Evolutionary conservation across 2,888 invertebrate species (phyloP), one percentile per base, ranked within the genome.

Genomic region (Tenthredo notha): DNA sequence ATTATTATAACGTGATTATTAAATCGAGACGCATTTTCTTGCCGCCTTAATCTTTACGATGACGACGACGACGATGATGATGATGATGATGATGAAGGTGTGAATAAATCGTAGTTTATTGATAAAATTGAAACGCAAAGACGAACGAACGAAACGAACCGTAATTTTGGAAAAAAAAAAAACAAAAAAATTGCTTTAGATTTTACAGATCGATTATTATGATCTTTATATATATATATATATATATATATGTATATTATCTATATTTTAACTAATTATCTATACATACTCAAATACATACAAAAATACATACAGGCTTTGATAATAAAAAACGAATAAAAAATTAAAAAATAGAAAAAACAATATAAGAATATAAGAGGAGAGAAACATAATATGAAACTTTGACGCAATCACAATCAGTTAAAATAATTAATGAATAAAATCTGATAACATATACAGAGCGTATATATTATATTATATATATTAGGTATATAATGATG

Each of bases 21-120:
- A 29, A 33, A 67, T 67, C 29, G 6, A 67, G 67, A 67, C 67
- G 67, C 67, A 67, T 67, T 67, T 67, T 67, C 67, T 67, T 67
- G 67, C 67, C 67, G 67, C 67, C 67, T 67, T 67, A 67, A 67
- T 29, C 67, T 29, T 67, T 54, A 54, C n/a, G 54, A 54, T n/a
- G n/a, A 54, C n/a, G n/a, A 54, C n/a, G n/a, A 54, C n/a, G 50
- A n/a, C n/a, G 50, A n/a, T 50, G 50, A 18, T 50, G 18, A 50
- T 50, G 50, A 50, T 5, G 18, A 50, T n/a, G 33, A 33, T 33
- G 33, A 47, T 5, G 25, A 65, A 1, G 21, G 29, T 67, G 67
- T 54, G 6, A 54, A n/a, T 54, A n/a, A 54, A n/a, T 54, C n/a
- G 67, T 37, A n/a, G n/a, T n/a, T n/a, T n/a, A n/a, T n/a, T n/a